These are phyloP conservation scores for Eurosta solidaginis DNA, from an alignment of 1,140 invertebrate genomes.

Conservation along the genomic window DNA sequence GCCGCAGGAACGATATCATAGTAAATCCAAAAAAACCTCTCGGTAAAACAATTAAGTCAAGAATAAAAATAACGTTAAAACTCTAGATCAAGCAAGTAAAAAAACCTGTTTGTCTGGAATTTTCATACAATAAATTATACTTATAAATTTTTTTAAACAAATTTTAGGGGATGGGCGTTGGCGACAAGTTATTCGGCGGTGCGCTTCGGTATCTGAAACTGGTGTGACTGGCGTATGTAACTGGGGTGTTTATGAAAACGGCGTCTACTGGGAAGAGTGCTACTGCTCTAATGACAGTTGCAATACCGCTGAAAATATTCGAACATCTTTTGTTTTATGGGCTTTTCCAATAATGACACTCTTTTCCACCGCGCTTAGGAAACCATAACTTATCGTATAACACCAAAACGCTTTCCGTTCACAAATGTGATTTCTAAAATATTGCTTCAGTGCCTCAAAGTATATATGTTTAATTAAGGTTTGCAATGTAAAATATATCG, in stretches of 20 bases:
- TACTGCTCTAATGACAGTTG: conserved; percentile 89
- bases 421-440: background rate
- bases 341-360: background rate
- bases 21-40: no score
- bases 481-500: background rate
- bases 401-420: background rate
- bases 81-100: no score
- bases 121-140: background rate
- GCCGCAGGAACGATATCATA: no score
- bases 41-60: no score
- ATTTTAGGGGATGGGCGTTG: conserved; percentile 89
- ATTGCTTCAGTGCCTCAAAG: background rate
- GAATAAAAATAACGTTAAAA: no score
- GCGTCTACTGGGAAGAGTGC: conserved; percentile 94
- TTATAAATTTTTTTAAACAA: background rate
- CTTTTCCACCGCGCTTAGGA: no score
- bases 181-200: conserved; percentile 87
- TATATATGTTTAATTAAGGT: background rate
- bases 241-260: conserved; percentile 91
- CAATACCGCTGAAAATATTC: conserved; percentile 62
- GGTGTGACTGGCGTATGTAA: conserved; percentile 91
- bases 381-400: background rate
- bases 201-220: conserved; percentile 86
- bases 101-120: no score
- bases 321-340: background rate